Conservation (phyloP, 2,113 vertebrate genomes). For the Pteruthius melanotis region DNA sequence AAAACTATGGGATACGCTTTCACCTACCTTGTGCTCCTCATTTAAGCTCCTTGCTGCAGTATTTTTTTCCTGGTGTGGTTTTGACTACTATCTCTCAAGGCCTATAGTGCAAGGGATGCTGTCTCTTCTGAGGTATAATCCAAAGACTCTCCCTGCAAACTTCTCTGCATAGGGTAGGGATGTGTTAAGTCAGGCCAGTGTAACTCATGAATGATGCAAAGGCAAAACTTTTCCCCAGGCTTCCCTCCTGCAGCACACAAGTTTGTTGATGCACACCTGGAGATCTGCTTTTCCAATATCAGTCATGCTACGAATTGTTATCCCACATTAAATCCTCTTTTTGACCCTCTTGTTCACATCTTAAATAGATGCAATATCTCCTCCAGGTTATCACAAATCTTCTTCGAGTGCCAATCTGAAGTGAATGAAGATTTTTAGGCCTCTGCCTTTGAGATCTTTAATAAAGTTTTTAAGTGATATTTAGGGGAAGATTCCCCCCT, state of each 20-base stretch:
- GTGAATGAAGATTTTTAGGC: neutral
- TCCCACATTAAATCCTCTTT: neutral
- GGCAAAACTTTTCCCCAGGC: neutral
- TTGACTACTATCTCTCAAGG: neutral
- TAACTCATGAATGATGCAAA: neutral
- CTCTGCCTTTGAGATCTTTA: neutral
- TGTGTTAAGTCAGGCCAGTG: neutral
- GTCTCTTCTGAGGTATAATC: neutral
- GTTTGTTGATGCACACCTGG: neutral
- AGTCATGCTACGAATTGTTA: neutral
- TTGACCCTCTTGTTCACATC: neutral
- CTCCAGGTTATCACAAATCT: neutral
- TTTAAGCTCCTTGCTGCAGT: neutral
- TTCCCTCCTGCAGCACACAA: neutral
- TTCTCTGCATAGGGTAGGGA: neutral
- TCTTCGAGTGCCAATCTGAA: neutral
- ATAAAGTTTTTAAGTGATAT: neutral
- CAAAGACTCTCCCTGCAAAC: neutral
- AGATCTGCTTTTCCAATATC: neutral
- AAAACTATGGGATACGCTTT: neutral
- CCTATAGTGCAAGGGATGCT: neutral
- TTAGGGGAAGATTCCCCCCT: neutral
- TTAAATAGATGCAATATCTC: neutral
- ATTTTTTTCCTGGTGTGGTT: neutral
- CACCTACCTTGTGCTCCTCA: neutral